Evolutionary conservation across 2,888 invertebrate species (phyloP).

Genomic region (Hirtodrosophila histrioides): DNA sequence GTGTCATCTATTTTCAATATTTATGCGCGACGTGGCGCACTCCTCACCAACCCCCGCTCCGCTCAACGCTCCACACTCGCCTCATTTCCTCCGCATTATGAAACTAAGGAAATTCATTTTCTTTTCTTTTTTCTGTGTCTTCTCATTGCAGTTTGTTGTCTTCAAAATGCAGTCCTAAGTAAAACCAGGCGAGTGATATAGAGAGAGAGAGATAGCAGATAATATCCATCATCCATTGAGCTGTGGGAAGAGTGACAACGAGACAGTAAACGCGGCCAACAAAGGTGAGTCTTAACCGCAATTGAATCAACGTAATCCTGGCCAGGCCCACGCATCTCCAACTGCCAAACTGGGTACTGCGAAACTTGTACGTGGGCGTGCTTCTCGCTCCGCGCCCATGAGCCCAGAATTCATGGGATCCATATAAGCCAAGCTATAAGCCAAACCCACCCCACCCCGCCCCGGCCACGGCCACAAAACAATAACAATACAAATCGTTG

Average conservation of each 20-base stretch:
- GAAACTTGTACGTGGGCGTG: constrained; percentile 13
- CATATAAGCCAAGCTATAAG: too few relatives aligned
- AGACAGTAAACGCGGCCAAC: constrained; percentile 14
- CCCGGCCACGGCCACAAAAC: too few relatives aligned
- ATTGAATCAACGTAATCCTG: constrained; percentile 65
- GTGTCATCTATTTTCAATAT: constrained; percentile 68
- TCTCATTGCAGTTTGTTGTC: constrained; percentile 39
- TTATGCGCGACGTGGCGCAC: constrained; percentile 28
- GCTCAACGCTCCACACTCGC: neutral
- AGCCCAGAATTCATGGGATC: neutral
- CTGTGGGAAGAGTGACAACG: constrained; percentile 1
- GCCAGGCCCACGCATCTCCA: constrained; percentile 52
- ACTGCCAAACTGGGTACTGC: neutral
- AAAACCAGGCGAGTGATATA: neutral
- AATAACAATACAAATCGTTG: constrained; percentile 20
- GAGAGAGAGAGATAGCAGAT: constrained; percentile 1
- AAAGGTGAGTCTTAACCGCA: constrained; percentile 56
- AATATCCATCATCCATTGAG: constrained; percentile 1
- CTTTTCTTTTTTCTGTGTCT: neutral
- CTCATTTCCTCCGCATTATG: constrained; percentile 7
- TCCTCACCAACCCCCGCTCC: neutral
- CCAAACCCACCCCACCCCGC: neutral
- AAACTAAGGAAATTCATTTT: constrained; percentile 1
- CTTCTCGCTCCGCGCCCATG: constrained; percentile 29
- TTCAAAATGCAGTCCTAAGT: constrained; percentile 35